Base-by-base conservation (phyloP, 2,888 invertebrate genomes). In the Andrena trimmerana region DNA sequence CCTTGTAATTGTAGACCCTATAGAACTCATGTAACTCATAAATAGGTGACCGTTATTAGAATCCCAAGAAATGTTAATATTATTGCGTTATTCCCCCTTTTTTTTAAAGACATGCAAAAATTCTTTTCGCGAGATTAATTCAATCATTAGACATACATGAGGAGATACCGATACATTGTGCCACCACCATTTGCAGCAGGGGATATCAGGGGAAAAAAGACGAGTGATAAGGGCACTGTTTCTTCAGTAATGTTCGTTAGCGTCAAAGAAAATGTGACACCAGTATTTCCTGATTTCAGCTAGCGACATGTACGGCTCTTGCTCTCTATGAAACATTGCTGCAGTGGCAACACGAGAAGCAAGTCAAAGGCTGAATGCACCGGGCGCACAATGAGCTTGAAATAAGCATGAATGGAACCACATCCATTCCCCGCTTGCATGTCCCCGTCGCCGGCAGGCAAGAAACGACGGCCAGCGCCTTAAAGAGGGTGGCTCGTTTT, bases 371-470 rank as follows among this genome's bases (percentile, higher is more conserved):
- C 90, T 92, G 93, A 92, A 93, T 92, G 87, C 91, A 87, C 88
- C 78, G 80, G 79, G 90, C 85, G 83, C 89, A 93, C 93, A 93
- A 92, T 93, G 92, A 92, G 93, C 92, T 91, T 92, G 92, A 93
- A 93, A 93, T 93, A 93, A 93, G 93, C 90, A 92, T 93, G 93
- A 93, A 93, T 93, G 93, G 92, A 90, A 90, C 90, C 90, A 79
- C 90, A 90, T 90, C 86, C 89, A 88, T 87, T 87, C 90, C 87
- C 77, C 88, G 74, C 84, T 81, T 82, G 84, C 84, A 75, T 81
- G 81, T 81, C 83, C 83, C 84, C 87, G 78, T 87, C 82, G 88
- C 90, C 89, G 87, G 78, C 83, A 85, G 87, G 82, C 88, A 88
- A 90, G 89, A 85, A 87, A 84, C 86, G 80, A 81, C 78, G 78